A percentile compares a stretch with the other conserved stretches of the same genome.
These are phyloP conservation scores for Agrochola macilenta DNA, from an alignment of 2,888 invertebrate genomes.

Conservation along the genomic window DNA sequence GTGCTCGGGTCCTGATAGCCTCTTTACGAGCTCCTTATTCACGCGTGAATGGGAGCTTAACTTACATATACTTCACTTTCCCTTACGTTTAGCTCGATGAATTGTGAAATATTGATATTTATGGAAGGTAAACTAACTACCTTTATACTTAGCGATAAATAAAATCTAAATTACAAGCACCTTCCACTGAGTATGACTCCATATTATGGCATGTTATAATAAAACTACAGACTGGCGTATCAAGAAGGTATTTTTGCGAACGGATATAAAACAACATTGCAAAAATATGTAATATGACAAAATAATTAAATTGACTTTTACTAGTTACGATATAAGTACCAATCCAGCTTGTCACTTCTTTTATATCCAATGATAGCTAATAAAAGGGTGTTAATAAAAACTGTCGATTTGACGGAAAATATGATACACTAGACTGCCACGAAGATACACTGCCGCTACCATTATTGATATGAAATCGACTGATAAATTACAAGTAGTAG, in stretches of 20 bases:
- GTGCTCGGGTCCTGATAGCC: neutral
- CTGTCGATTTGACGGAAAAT: neutral
- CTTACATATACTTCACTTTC: constrained; percentile 3
- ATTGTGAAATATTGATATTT: neutral
- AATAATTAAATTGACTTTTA: too few species aligned
- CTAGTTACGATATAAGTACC: too few species aligned
- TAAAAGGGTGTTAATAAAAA: too few species aligned
- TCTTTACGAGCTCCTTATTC: constrained; percentile 25
- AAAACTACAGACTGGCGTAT: neutral
- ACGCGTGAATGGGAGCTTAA: constrained; percentile 17
- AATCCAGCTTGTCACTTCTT: too few species aligned
- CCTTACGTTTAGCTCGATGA: neutral
- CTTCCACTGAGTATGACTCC: neutral
- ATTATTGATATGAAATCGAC: constrained; percentile 42
- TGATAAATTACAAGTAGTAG: constrained; percentile 41
- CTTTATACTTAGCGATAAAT: neutral
- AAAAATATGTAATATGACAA: neutral
- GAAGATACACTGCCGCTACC: constrained; percentile 18
- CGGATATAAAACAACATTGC: neutral
- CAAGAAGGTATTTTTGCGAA: neutral
- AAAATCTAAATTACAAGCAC: neutral
- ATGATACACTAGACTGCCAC: neutral
- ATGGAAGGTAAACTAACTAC: neutral
- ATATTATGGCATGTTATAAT: neutral
- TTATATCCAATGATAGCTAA: too few species aligned